Evolutionary conservation across 2,113 vertebrate species (phyloP).

Genomic region (Verasper variegatus): DNA sequence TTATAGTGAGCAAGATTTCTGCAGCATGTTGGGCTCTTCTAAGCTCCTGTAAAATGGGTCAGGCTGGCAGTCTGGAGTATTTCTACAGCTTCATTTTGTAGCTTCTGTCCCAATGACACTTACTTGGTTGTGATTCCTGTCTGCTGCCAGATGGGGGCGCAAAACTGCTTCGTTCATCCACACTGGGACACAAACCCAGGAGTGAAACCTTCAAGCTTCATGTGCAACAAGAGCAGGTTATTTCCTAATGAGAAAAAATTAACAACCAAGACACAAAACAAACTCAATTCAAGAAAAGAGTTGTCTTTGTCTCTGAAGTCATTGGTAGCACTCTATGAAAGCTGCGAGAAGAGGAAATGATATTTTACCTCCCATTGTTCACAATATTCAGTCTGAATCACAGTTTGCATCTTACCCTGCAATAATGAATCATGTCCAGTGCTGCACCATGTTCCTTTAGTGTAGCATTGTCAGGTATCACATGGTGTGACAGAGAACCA

Average conservation of each 20-base stretch:
- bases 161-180: constrained; percentile 12
- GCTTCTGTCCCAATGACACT: not conserved
- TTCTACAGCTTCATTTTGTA: not conserved
- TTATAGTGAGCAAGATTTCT: not conserved
- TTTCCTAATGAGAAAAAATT: not conserved
- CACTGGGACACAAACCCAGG: not conserved
- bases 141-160: constrained; percentile 56
- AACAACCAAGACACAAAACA: not conserved
- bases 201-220: not conserved
- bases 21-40: not conserved
- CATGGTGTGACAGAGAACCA: not conserved
- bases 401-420: not conserved
- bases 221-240: not conserved
- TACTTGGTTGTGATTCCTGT: constrained; percentile 21
- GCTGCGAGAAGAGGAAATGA: not conserved
- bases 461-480: not conserved
- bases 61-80: not conserved
- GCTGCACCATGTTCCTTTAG: not conserved
- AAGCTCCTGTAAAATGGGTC: not conserved
- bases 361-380: not conserved
- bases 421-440: not conserved
- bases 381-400: not conserved
- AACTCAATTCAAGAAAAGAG: not conserved
- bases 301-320: not conserved
- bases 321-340: not conserved